Evolutionary conservation across 2,888 invertebrate species (phyloP), one percentile per base, ranked within the genome.

Genomic region (Drosophila subquinaria): DNA sequence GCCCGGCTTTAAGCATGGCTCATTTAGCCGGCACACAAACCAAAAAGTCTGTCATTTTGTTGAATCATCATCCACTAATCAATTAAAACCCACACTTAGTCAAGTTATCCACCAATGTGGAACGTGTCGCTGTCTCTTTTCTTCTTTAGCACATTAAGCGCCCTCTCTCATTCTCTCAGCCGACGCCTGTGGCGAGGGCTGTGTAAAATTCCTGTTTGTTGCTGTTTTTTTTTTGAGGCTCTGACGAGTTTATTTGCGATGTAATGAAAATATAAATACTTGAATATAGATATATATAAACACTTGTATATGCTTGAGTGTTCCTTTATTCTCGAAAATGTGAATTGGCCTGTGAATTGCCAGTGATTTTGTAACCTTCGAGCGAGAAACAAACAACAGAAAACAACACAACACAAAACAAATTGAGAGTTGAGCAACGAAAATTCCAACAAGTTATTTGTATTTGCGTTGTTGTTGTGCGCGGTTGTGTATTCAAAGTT

Each of bases 291-390:
- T 48, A 17, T 47, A n/a, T 45, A 36, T 45, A 45, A 10, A 20
- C 27, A 56, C 27, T 36, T 53, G 43, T 61, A 33, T 45, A 43
- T 64, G 38, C 38, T 38, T 38, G 38, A 74, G 52, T 72, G 69
- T 64, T 69, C 78, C 65, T 83, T 74, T 66, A 72, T 72, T 73
- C 79, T 71, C 69, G 65, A 64, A 85, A 72, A 50, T 61, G 45
- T 65, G 27, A 27, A 65, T 81, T 82, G 78, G 81, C 69, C 56
- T 40, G 30, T 55, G 42, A n/a, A 42, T 64, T 67, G 73, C 66
- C 83, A 84, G 84, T 84, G 76, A 78, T 78, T 82, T 78, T 78
- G 69, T 86, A 86, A 84, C 84, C 86, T 84, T 84, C 83, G 69
- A 64, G 50, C 71, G 61, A 68, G 67, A 65, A 72, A 55, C 72